phyloP scores from a whole-genome alignment of 2,888 invertebrate species.

The Zaprionus obscuricornis region DNA sequence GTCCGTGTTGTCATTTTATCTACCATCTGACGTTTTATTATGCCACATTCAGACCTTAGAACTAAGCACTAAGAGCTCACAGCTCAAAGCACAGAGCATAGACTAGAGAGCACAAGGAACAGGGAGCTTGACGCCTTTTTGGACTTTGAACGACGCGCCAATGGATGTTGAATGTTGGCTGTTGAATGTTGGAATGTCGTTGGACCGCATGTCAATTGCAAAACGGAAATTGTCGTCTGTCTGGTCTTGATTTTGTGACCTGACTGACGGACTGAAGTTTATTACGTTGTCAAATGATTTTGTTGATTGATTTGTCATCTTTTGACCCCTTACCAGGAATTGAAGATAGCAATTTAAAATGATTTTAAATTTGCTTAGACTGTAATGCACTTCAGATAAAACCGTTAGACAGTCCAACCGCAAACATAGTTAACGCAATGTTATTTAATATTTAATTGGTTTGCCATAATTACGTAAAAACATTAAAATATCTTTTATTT shows the following conservation, averaged over 20 bases:
- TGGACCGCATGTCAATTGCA: conserved; percentile 51
- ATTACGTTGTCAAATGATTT: conserved; percentile 60
- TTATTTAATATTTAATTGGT: conserved; percentile 72
- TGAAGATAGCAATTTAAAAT: not conserved
- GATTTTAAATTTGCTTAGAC: not conserved
- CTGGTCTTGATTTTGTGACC: conserved; percentile 59
- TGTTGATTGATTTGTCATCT: conserved; percentile 70
- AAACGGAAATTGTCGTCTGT: conserved; percentile 73
- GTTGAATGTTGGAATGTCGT: too few relatives aligned
- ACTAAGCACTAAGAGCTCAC: not conserved
- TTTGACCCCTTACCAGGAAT: conserved; percentile 15
- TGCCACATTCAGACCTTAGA: conserved; percentile 26
- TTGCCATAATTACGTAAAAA: conserved; percentile 75
- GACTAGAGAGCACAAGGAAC: not conserved
- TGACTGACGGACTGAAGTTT: conserved; percentile 55
- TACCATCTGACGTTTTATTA: conserved; percentile 69
- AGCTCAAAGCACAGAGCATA: not conserved
- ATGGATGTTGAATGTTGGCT: too few relatives aligned
- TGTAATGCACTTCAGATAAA: not conserved
- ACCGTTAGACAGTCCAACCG: conserved; percentile 17
- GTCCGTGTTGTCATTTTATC: conserved; percentile 56
- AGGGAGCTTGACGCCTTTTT: conserved; percentile 15
- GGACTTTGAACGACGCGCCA: too few relatives aligned
- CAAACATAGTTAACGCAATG: conserved; percentile 61
- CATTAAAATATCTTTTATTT: conserved; percentile 76